These are phyloP conservation scores for Drosophila lacicola DNA, from an alignment of 2,888 invertebrate species.

Conservation along the genomic window DNA sequence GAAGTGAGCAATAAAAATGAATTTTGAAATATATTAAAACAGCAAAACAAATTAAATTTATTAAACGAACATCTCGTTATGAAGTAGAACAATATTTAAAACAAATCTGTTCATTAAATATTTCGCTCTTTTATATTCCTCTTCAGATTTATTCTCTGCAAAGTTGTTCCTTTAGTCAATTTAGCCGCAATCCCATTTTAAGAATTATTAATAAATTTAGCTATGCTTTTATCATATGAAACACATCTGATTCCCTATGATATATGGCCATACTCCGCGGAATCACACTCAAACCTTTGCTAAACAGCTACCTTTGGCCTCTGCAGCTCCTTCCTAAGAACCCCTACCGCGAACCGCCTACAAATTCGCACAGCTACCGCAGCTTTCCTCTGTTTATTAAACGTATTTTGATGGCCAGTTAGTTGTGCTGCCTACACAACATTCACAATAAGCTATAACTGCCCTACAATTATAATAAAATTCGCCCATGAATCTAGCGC, in stretches of 20 bases:
- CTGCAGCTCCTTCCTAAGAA: constrained; percentile 6
- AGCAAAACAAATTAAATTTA: background rate
- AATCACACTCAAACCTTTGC: constrained; percentile 1
- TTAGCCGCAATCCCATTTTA: background rate
- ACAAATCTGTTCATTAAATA: background rate
- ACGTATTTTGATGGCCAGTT: constrained; percentile 61
- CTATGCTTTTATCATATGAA: background rate
- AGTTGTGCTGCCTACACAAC: constrained; percentile 19
- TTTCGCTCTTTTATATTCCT: no score
- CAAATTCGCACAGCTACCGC: constrained; percentile 23
- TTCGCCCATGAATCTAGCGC: constrained; percentile 57
- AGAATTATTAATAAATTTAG: background rate
- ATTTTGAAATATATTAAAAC: background rate
- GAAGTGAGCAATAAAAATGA: no score
- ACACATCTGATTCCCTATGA: background rate
- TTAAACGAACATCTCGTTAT: background rate
- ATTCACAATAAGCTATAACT: constrained; percentile 12
- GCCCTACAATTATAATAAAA: constrained; percentile 62
- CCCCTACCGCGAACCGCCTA: constrained; percentile 4
- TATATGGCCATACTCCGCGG: background rate
- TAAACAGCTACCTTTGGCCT: constrained; percentile 5
- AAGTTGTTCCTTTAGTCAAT: background rate
- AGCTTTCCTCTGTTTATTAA: constrained; percentile 44
- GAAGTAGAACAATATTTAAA: background rate
- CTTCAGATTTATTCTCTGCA: no score